A percentile compares a stretch with the other conserved stretches of the same genome.
These are phyloP conservation scores for Calosoma granatense DNA, from an alignment of 1,140 invertebrate species.

Conservation along the genomic window DNA sequence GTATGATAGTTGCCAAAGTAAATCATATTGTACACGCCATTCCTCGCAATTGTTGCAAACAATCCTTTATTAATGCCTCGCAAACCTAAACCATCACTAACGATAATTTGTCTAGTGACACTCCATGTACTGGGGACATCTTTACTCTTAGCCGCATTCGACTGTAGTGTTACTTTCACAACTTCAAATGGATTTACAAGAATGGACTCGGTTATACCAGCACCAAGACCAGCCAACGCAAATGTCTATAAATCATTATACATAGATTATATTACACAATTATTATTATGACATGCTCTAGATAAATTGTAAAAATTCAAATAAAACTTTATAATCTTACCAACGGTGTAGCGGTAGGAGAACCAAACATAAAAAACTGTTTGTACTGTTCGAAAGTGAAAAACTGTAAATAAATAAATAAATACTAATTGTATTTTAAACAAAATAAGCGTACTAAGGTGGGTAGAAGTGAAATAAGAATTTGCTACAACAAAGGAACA, in stretches of 20 bases:
- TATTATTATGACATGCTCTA: conserved; percentile 5
- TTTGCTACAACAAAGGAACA: no score
- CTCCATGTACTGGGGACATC: conserved; percentile 62
- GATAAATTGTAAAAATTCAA: conserved; percentile 8
- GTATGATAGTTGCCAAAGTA: conserved; percentile 94
- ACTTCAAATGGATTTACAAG: conserved; percentile 92
- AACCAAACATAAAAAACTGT: conserved; percentile 67
- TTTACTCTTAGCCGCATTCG: conserved; percentile 44
- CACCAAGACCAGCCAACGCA: conserved; percentile 72
- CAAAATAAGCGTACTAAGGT: no score
- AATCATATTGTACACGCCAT: conserved; percentile 84
- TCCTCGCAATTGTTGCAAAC: conserved; percentile 74
- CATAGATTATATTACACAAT: conserved; percentile 10
- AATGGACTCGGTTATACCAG: conserved; percentile 80
- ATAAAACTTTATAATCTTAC: conserved; percentile 37
- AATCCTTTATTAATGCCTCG: conserved; percentile 80
- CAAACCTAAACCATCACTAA: conserved; percentile 61
- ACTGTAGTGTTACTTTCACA: conserved; percentile 79
- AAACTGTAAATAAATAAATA: conserved; percentile 49
- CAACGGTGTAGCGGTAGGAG: conserved; percentile 57
- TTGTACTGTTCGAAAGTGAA: conserved; percentile 91
- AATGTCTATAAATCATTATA: conserved; percentile 55
- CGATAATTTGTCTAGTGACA: conserved; percentile 69
- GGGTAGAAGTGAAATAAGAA: no score
- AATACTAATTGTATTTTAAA: no score